Evolutionary conservation across 2,113 vertebrate genomes (phyloP).

Genomic region (Nesogale talazaci): DNA sequence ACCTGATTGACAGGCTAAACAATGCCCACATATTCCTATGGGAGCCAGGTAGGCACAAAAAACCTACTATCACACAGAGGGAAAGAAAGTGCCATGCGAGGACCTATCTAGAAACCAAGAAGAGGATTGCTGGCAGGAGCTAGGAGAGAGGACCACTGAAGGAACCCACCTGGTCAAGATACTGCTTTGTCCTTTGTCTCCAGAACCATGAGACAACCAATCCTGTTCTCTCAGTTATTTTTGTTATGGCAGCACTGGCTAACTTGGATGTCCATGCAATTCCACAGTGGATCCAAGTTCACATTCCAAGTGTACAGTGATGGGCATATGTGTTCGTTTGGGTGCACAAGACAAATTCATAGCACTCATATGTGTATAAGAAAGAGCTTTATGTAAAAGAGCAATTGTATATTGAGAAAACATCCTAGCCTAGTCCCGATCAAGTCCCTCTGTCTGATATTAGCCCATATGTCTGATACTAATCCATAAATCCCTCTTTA

Average conservation of each 20-base stretch:
- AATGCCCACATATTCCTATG: too few relatives aligned
- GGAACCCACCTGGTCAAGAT: neutral
- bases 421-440: too few relatives aligned
- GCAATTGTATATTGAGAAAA: too few relatives aligned
- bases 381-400: too few relatives aligned
- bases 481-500: too few relatives aligned
- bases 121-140: neutral
- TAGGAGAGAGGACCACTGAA: neutral
- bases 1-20: too few relatives aligned
- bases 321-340: neutral
- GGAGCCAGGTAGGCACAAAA: too few relatives aligned
- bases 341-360: neutral
- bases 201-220: neutral
- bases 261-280: neutral
- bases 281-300: conserved; percentile 21
- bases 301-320: neutral
- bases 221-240: neutral
- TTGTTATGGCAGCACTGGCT: neutral
- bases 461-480: too few relatives aligned
- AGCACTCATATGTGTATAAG: neutral
- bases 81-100: neutral
- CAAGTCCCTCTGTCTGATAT: too few relatives aligned
- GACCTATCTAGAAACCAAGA: neutral
- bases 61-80: neutral
- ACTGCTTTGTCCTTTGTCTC: neutral